These are phyloP conservation scores for Amazona vittata DNA, from an alignment of 2,113 vertebrate species.

Conservation along the genomic window DNA sequence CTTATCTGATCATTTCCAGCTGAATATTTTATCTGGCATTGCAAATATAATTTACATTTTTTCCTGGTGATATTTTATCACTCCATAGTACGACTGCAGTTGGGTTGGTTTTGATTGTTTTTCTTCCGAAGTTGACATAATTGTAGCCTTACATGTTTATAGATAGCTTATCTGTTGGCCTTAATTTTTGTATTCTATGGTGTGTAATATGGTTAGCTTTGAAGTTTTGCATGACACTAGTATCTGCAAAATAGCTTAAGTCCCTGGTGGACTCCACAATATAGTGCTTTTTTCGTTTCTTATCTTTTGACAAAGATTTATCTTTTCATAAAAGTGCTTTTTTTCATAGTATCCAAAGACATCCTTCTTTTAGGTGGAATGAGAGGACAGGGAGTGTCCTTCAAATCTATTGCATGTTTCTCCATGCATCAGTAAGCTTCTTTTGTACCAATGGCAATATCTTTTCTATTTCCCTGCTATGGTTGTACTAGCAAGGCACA, in stretches of 20 bases:
- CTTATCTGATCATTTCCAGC: neutral
- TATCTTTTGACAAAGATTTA: neutral
- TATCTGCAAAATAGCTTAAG: neutral
- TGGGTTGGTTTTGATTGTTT: neutral
- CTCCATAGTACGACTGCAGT: neutral
- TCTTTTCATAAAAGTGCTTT: neutral
- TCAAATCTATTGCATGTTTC: neutral
- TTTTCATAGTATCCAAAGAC: neutral
- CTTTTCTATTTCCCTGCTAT: neutral
- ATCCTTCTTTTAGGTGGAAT: neutral
- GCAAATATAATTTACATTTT: neutral
- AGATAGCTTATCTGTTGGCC: neutral
- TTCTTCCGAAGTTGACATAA: neutral
- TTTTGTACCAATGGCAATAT: neutral
- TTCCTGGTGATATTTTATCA: neutral
- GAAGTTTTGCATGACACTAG: neutral
- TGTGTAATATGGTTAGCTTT: accelerated
- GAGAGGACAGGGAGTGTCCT: neutral
- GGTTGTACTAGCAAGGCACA: neutral
- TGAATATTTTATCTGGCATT: neutral
- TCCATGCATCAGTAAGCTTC: neutral
- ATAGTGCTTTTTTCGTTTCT: neutral
- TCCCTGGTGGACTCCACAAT: neutral
- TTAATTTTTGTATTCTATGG: neutral
- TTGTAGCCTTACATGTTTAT: neutral